Evolutionary conservation across 2,113 vertebrate species (phyloP), one percentile per base, ranked within the genome.

Genomic region (Festucalex cinctus): DNA sequence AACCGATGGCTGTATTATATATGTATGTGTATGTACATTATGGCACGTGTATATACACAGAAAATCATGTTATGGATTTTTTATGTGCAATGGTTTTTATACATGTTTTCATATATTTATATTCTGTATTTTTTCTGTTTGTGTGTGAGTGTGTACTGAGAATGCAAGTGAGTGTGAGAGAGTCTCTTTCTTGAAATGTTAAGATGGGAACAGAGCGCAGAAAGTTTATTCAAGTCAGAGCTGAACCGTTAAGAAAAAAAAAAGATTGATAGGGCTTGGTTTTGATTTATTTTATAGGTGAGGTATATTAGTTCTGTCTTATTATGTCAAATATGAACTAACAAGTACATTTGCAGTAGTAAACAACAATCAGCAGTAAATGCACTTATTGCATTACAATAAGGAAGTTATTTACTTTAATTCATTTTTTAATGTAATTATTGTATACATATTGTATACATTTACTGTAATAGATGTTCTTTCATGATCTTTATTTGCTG

Each of bases 1-100:
- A 86, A 84, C 85, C 10, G 68, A 77, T 72, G 79, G 80, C 88
- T 91, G 88, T 79, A 91, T 91, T 92, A 91, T 92, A 91, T 92
- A 91, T 92, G 88, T 89, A 84, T 82, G 81, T 90, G 84, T 90
- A 87, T 87, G 76, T 87, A 86, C 86, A 86, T 90, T 70, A 71
- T 81, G 75, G 70, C 80, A 87, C 87, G 85, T 87, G 81, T 88
- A 86, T 88, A 86, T 84, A 89, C 82, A 86, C 87, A 81, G 67
- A 86, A 86, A 84, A 88, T 78, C 84, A 85, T 83, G 69, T 82
- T 76, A 74, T 75, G 72, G 74, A 85, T 87, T 84, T 86, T 88
- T 86, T 89, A 88, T 90, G 85, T 90, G 85, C 87, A 61, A 79
- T 63, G 69, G 71, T 86, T 90, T 32, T 90, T 92, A 89, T 91